Evolutionary conservation across 2,888 invertebrate genomes (phyloP).

Genomic region (Leptura quadrifasciata): DNA sequence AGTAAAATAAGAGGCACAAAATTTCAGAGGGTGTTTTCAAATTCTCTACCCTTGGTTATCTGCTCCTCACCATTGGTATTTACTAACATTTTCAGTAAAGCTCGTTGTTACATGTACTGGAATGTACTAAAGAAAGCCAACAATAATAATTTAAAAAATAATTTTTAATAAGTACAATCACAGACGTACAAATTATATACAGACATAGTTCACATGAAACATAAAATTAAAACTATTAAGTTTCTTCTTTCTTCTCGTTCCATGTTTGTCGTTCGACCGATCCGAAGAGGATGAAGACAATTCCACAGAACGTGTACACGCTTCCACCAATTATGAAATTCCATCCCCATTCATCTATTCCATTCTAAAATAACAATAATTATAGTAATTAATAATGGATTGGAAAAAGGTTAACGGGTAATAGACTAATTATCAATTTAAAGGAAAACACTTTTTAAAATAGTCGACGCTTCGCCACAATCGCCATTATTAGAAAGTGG

Average conservation of each 20-base stretch:
- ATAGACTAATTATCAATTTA: no score
- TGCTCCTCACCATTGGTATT: no score
- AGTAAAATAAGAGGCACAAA: no score
- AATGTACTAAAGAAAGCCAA: not conserved
- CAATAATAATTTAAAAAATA: not conserved
- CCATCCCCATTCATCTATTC: constrained; percentile 70
- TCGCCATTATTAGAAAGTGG: no score
- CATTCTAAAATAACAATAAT: constrained; percentile 64
- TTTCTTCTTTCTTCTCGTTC: constrained; percentile 63
- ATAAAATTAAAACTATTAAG: not conserved
- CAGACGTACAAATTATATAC: constrained; percentile 25
- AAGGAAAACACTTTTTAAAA: no score
- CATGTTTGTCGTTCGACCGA: constrained; percentile 71
- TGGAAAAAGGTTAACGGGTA: no score
- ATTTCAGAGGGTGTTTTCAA: no score
- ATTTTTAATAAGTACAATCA: constrained; percentile 10
- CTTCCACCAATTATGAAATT: constrained; percentile 71
- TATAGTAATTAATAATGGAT: no score
- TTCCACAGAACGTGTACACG: constrained; percentile 68
- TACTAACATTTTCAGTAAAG: no score
- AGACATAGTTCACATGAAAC: not conserved
- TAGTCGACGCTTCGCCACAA: no score
- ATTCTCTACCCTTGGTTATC: no score
- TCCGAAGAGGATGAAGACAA: constrained; percentile 70
- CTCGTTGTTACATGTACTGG: no score